Evolutionary conservation across 2,113 vertebrate genomes (phyloP), one percentile per base, ranked within the genome.

Genomic region (Gorsachius goisagi): DNA sequence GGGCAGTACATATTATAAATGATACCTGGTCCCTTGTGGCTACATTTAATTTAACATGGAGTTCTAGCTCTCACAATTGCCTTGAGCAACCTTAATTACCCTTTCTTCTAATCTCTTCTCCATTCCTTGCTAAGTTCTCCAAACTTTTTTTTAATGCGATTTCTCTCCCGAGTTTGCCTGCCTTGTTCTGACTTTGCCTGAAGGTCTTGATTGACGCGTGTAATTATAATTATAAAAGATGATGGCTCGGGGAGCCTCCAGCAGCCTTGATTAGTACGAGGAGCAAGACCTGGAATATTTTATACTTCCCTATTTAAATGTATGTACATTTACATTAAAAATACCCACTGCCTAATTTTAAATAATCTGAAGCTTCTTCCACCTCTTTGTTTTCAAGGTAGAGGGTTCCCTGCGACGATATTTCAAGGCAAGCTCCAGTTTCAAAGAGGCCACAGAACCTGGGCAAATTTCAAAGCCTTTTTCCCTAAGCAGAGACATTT

Each of bases 171-270:
- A 95, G 96, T 94, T 97, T 90, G 85, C 77, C 90, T 97, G 91
- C 85, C 93, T 95, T 56, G 72, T 81, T 97, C 97, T 95, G 96
- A 97, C 97, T 97, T 97, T 83, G 96, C 94, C 96, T 95, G 90
- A 93, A 95, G 95, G 97, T 95, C 90, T 97, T 98, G 98, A 98
- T 96, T 98, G 98, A 98, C 97, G 96, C 93, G 84, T 91, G 91
- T 93, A 97, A 96, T 96, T 98, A 96, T 97, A 97, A 97, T 97
- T 96, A 97, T 97, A 89, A 88, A 96, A 97, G 92, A 96, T 97
- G 98, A 98, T 95, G 97, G 97, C 97, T 97, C 82, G 24, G 97
- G 97, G 97, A 98, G 95, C 96, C 95, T 98, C 95, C 96, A 88
- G 94, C 90, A 97, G 97, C 97, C 98, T 98, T 96, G 97, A 97